phyloP scores from a whole-genome alignment of 2,113 vertebrate genomes.

The Callaeas wilsoni region DNA sequence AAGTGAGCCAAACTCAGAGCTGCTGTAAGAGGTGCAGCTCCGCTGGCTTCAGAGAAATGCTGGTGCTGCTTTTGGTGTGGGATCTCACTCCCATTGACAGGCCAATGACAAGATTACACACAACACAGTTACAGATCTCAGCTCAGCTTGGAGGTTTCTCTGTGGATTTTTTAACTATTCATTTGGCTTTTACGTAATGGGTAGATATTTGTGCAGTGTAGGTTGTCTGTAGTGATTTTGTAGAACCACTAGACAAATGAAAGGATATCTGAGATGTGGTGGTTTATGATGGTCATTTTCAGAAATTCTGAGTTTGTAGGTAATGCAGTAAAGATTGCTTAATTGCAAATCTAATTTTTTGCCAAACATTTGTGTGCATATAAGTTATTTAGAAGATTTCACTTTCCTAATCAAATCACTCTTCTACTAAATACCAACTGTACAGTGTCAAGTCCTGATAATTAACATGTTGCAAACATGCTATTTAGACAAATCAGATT shows the following conservation, averaged over 20 bases:
- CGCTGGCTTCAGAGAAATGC: not conserved
- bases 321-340: not conserved
- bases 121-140: not conserved
- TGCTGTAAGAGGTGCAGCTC: not conserved
- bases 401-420: conserved; percentile 3
- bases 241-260: not conserved
- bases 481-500: conserved; percentile 47
- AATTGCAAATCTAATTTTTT: conserved; percentile 47
- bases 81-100: not conserved
- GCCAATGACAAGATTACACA: not conserved
- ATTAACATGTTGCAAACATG: conserved; percentile 56
- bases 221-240: not conserved
- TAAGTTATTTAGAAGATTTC: not conserved
- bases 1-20: not conserved
- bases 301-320: not conserved
- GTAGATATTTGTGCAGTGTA: not conserved
- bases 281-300: not conserved
- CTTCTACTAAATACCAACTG: not conserved
- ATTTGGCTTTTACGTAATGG: not conserved
- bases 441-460: conserved; percentile 22
- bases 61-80: not conserved
- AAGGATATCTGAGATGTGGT: not conserved
- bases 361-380: not conserved
- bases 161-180: not conserved
- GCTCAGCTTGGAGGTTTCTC: not conserved